These are phyloP conservation scores for Dendrolimus houi DNA, from an alignment of 2,888 invertebrate genomes.

Conservation along the genomic window DNA sequence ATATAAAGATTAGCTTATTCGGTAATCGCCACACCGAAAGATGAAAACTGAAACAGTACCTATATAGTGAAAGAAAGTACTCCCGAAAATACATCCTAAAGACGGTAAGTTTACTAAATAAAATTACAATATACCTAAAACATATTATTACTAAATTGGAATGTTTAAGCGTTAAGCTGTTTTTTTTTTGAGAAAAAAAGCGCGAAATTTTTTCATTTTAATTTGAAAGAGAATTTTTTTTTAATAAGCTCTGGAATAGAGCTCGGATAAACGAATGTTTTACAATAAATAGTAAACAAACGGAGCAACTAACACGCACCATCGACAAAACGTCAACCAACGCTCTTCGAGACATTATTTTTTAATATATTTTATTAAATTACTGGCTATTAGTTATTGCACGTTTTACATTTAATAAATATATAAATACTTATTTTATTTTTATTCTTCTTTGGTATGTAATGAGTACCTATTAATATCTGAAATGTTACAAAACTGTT, in stretches of 20 bases:
- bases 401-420: conserved; percentile 77
- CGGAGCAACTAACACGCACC: conserved; percentile 22
- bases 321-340: conserved; percentile 39
- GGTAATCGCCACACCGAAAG: too few species aligned
- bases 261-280: conserved; percentile 54
- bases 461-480: conserved; percentile 73
- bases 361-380: conserved; percentile 71
- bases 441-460: conserved; percentile 71
- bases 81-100: too few species aligned
- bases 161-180: background rate
- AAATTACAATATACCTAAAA: conserved; percentile 3
- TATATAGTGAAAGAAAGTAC: too few species aligned
- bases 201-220: conserved; percentile 17
- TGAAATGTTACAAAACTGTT: conserved; percentile 75
- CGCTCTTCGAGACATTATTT: conserved; percentile 60
- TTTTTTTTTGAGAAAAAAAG: conserved; percentile 6
- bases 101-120: background rate
- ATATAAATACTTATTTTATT: conserved; percentile 77
- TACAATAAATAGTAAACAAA: conserved; percentile 70
- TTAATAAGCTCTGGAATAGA: conserved; percentile 20
- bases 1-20: too few species aligned
- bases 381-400: conserved; percentile 76
- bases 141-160: conserved; percentile 11
- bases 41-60: too few species aligned
- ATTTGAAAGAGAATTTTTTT: conserved; percentile 22